Conservation (phyloP, 2,797 vertebrate species). For the Tinamus major region DNA sequence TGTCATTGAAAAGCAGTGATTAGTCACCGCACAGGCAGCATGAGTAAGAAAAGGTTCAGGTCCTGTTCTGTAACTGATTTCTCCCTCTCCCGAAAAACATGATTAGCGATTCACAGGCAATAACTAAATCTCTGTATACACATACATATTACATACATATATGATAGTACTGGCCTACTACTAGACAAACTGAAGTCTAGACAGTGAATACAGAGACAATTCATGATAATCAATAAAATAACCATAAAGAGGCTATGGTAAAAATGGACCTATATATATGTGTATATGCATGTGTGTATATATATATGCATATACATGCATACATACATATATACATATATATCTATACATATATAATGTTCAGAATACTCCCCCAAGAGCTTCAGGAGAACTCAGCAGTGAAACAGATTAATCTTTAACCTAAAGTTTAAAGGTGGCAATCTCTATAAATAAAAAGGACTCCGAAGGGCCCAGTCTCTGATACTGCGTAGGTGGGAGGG, state of each 20-base stretch:
- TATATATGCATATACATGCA: too few species aligned
- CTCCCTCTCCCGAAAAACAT: neutral
- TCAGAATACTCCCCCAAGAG: neutral
- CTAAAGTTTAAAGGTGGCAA: neutral
- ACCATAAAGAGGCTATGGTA: neutral
- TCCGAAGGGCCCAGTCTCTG: neutral
- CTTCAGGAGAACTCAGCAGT: neutral
- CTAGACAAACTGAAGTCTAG: neutral
- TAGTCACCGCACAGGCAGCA: slow-evolving; percentile 31
- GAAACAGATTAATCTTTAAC: neutral
- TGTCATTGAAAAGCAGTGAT: slow-evolving; percentile 24
- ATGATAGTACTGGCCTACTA: neutral
- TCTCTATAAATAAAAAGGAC: neutral
- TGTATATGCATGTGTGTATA: too few species aligned
- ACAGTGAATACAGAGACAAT: neutral
- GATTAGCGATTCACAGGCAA: slow-evolving; percentile 42
- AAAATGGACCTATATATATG: neutral
- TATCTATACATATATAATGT: neutral
- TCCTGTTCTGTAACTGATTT: slow-evolving; percentile 21
- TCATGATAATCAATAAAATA: neutral
- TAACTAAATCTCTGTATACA: neutral
- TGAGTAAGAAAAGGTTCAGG: slow-evolving; percentile 29
- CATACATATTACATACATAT: too few species aligned
- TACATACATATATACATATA: too few species aligned
- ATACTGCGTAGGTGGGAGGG: too few species aligned